These are phyloP conservation scores for Lasiurus cinereus DNA, from an alignment of 2,113 vertebrate genomes.

Conservation along the genomic window DNA sequence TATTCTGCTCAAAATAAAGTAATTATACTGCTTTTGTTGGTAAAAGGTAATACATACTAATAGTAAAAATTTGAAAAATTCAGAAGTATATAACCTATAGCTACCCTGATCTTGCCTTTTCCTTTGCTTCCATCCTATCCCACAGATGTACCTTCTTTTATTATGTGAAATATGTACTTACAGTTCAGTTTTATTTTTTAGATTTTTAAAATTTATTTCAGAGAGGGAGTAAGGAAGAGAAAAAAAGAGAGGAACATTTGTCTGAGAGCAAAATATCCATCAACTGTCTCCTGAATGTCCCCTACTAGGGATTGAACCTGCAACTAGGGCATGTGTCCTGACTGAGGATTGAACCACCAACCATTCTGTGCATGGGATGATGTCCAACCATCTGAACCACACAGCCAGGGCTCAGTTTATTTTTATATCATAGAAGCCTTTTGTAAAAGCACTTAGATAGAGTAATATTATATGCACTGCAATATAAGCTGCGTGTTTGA, in stretches of 20 bases:
- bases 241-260: too few relatives aligned
- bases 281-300: too few relatives aligned
- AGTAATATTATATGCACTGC: background rate
- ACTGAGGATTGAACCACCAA: too few relatives aligned
- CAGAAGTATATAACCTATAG: too few relatives aligned
- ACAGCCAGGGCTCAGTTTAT: background rate
- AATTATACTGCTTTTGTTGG: background rate
- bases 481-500: background rate
- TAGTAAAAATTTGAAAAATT: background rate
- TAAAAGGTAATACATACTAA: background rate
- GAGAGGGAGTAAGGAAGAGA: too few relatives aligned
- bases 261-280: too few relatives aligned
- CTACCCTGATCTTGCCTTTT: background rate
- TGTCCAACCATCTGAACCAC: too few relatives aligned
- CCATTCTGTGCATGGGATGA: too few relatives aligned
- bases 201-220: too few relatives aligned
- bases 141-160: background rate
- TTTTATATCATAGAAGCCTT: background rate
- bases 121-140: background rate
- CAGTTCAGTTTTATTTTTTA: background rate
- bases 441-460: background rate
- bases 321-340: too few relatives aligned
- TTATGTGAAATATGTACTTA: background rate
- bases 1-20: slow-evolving; percentile 4
- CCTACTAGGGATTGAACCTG: too few relatives aligned